Conservation (phyloP, 2,113 vertebrate genomes). For the Odontesthes bonariensis region DNA sequence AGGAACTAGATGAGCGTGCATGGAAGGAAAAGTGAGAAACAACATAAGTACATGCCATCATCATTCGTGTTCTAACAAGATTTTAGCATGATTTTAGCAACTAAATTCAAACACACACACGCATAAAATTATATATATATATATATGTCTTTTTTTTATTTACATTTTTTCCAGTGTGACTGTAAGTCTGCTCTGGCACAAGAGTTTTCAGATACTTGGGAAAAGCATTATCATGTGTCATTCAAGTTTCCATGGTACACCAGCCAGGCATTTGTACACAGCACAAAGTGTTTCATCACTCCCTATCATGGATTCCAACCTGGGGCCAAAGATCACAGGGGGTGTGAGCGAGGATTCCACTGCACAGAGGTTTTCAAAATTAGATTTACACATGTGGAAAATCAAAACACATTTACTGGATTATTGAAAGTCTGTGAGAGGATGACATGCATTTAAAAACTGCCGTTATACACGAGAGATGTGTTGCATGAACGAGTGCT, state of each 20-base stretch:
- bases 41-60: constrained; percentile 4
- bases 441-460: too few relatives aligned
- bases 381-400: too few relatives aligned
- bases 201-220: not conserved
- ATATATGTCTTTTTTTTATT: too few relatives aligned
- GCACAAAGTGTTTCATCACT: not conserved
- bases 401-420: too few relatives aligned
- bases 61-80: not conserved
- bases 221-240: not conserved
- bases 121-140: too few relatives aligned
- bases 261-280: not conserved
- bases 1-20: constrained; percentile 42
- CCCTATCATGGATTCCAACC: not conserved
- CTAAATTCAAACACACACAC: too few relatives aligned
- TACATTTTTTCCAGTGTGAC: not conserved
- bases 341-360: too few relatives aligned
- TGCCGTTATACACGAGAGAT: too few relatives aligned
- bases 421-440: too few relatives aligned
- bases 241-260: not conserved
- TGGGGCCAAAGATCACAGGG: not conserved
- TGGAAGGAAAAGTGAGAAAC: constrained; percentile 56
- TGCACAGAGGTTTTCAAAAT: too few relatives aligned
- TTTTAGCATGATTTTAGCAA: too few relatives aligned
- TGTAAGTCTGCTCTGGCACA: not conserved
- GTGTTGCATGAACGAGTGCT: too few relatives aligned